Evolutionary conservation across 1,140 invertebrate species (phyloP), one percentile per base, ranked within the genome.

Genomic region (Drosophila asahinai): DNA sequence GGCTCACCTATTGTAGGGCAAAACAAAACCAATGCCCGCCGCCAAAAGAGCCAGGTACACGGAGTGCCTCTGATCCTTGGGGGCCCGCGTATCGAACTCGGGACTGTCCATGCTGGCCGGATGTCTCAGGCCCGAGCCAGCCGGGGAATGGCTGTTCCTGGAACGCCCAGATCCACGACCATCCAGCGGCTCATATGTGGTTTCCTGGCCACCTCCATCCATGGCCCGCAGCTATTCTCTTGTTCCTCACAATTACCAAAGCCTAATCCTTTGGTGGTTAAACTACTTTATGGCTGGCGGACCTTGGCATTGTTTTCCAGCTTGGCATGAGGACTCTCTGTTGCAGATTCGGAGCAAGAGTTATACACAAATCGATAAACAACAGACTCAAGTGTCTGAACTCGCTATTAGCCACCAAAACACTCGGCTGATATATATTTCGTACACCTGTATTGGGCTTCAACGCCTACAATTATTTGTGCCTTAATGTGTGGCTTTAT

Each of bases 11-110:
- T 98, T 98, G 93, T 98, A 98, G 1, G 97, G 97, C 33, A 98
- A 93, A 12, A 98, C 94, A 89, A 98, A 98, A 19, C 97, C 97
- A 74, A 97, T 96, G n/a, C 97, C 97, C 42, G 97, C 97, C 30
- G 98, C 93, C 7, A 98, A 94, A 45, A 98, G 94, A 0, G 97
- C 95, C 55, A 97, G 91, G 90, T 97, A 98, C 55, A 98, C 96
- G 22, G 95, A 94, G 92, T 96, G 96, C 92, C 95, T 96, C 80
- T 95, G 95, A 93, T 97, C 96, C 63, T 96, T 95, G 11, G 96
- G 97, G 9, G 86, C 78, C n/a, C 86, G 78, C 22, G 79, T 76
- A 61, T 93, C 91, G 42, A 77, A 81, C 48, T 93, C 92, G 14
- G 92, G 92, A 74, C 92, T 93, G 43, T 93, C 92, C 61, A 91